Evolutionary conservation across 2,888 invertebrate genomes (phyloP), one percentile per base, ranked within the genome.

Genomic region (Tholera decimalis): DNA sequence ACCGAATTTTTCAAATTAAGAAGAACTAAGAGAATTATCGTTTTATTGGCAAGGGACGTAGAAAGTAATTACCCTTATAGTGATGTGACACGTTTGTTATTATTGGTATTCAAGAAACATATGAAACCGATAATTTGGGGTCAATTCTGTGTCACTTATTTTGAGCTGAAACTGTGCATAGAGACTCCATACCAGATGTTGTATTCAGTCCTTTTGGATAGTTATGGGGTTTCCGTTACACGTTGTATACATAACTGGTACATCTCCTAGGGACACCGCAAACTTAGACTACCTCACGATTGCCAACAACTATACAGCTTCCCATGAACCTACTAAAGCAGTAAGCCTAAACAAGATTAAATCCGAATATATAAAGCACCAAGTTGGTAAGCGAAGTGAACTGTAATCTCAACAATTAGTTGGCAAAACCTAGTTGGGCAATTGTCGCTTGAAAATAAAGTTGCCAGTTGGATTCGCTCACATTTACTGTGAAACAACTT

Each of bases 401-500:
- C 89, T 92, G 90, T 89, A 91, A 90, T 91, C 89, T 85, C 86
- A 86, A 92, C 92, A 93, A 93, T 94, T 93, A 93, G 91, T 91
- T 90, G 86, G 85, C 88, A 89, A 90, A 93, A 92, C 87, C 89
- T 90, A 92, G 91, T 92, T 88, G 88, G 88, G 89, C 92, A 93
- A 94, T 93, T 93, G 93, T 93, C 92, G 90, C 92, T 89, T 84
- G 84, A 83, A 92, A 93, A 93, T 93, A 93, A 93, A 93, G 93
- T 94, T 93, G 83, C 85, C 82, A 87, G 81, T 84, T 73, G 83
- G 81, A 87, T 91, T 87, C 89, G 83, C 89, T 85, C 86, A 88
- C 88, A 90, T 90, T 87, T 85, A 88, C 84, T 79, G 69, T 26
- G 59, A 77, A 83, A 86, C 86, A 79, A 83, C 30, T 26, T 61